These are phyloP conservation scores for Tetragonula clypearis DNA, from an alignment of 1,140 invertebrate genomes.

Conservation along the genomic window DNA sequence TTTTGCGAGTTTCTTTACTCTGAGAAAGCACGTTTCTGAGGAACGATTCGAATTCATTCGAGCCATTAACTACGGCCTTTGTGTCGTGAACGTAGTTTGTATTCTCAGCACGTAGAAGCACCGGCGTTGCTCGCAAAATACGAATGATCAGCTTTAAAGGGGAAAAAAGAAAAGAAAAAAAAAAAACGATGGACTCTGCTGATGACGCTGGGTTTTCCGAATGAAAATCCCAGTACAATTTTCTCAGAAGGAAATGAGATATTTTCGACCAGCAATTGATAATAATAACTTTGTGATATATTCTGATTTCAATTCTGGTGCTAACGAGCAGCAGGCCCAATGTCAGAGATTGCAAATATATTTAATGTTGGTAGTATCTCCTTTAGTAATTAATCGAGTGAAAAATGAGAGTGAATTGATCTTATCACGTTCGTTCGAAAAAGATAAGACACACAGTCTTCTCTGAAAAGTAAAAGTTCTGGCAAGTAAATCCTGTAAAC, in stretches of 20 bases:
- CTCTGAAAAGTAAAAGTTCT: background rate
- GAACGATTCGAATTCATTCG: constrained; percentile 20
- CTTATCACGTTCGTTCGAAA: background rate
- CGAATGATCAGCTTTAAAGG: background rate
- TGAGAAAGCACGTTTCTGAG: background rate
- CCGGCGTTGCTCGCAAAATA: constrained; percentile 6
- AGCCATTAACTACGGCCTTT: constrained; percentile 21
- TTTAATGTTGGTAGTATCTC: no score
- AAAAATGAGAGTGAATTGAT: no score
- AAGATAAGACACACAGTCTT: background rate
- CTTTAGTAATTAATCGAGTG: no score
- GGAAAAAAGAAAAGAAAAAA: background rate
- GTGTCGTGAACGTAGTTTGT: background rate
- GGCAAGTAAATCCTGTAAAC: background rate
- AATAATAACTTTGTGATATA: no score
- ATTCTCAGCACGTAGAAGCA: constrained; percentile 25
- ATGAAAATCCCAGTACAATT: background rate
- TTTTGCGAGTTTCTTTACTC: background rate
- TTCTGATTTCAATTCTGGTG: no score
- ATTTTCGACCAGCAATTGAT: background rate
- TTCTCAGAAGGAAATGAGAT: background rate
- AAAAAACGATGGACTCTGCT: background rate
- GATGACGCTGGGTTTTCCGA: background rate
- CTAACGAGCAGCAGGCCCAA: no score
- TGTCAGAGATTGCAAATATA: no score